phyloP scores from a whole-genome alignment of 2,113 vertebrate genomes.

The Cacatua alba region DNA sequence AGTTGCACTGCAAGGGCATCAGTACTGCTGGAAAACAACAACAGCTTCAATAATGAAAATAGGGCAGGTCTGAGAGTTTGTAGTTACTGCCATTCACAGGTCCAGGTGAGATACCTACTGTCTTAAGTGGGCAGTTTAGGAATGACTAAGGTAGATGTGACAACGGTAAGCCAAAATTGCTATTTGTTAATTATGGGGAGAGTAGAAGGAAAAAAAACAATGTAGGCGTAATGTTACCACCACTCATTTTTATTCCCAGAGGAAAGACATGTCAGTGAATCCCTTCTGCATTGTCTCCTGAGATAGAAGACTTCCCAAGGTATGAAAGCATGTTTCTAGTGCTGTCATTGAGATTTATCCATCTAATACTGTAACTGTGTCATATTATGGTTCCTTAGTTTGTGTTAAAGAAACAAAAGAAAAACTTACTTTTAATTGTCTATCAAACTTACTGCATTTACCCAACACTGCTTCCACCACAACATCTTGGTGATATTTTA shows the following conservation, averaged over 20 bases:
- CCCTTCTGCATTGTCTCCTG: neutral
- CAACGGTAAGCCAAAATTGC: neutral
- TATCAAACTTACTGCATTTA: neutral
- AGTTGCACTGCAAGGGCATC: neutral
- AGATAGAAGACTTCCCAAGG: neutral
- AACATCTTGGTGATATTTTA: neutral
- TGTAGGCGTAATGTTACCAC: neutral
- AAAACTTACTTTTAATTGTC: neutral
- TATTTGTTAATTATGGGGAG: rapidly evolving
- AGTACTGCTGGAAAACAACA: neutral
- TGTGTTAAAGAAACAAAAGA: neutral
- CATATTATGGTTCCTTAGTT: neutral
- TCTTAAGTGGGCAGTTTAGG: neutral
- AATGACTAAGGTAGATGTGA: neutral
- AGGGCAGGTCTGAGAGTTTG: neutral
- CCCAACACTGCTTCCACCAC: neutral
- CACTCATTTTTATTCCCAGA: neutral
- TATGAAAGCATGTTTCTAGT: neutral
- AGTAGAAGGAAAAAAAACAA: neutral
- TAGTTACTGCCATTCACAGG: neutral
- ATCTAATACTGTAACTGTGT: neutral
- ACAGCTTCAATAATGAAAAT: neutral
- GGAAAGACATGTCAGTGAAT: neutral
- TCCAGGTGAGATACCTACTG: neutral
- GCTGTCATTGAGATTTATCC: neutral